Base-by-base conservation (phyloP, 1,140 invertebrate species). In the Drosophila navojoa region DNA sequence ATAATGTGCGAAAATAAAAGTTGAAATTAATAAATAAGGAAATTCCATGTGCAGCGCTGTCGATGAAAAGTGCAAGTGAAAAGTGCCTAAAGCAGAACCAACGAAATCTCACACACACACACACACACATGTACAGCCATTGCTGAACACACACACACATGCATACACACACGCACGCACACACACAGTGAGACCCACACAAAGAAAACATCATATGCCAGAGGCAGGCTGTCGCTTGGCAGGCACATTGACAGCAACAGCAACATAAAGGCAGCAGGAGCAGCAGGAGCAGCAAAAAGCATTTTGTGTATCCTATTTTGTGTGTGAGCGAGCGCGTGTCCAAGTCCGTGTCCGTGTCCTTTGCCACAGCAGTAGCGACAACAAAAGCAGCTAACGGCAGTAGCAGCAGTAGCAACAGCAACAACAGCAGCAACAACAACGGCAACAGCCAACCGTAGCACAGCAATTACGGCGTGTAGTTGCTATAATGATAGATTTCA, bases 271-370 rank as follows among this genome's bases (percentile, higher is more conserved):
- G 44, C 38, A 29, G 16, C 11, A 64, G 35, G 44, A 44, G 44
- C 38, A 29, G 16, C 11, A 64, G 35, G 44, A 45, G 73, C 61
- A 77, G 81, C 62, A 66, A 89, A 79, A 77, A 82, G 79, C 82
- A 89, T 82, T 87, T 87, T 87, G 84, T 87, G 82, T 87, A 87
- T 89, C 82, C 82, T 84, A 87, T 87, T 79, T 89, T 82, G 69
- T 82, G 68, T 71, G 60, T 71, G 84, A 68, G 69, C 61, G 63
- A 76, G 63, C 63, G 74, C 74, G 74, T 71, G 62, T 70, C 29
- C 57, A 61, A 58, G 42, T 53, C 38, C 60, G 52, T 64, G 76
- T 53, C 58, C 32, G 32, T 32, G 32, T 32, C 32, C 32, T 32
- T 32, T 32, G 32, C 32, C 58, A 68, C 60, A 75, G 69, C 47